Evolutionary conservation across 2,888 invertebrate species (phyloP).

Genomic region (Calameuta filiformis): DNA sequence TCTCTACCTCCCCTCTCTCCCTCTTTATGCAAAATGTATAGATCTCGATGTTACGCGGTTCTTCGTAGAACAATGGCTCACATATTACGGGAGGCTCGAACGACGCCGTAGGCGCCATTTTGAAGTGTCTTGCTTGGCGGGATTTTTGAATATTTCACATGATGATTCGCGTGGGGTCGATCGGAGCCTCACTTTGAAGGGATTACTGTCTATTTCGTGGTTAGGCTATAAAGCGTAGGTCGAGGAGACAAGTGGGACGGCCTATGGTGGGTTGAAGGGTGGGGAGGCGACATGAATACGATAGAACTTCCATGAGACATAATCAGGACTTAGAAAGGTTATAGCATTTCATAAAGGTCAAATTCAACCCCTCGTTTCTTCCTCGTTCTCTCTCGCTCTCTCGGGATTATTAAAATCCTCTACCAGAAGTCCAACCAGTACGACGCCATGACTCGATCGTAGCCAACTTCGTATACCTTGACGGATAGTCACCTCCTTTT

Average conservation of each 20-base stretch:
- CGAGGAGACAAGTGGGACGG: too few relatives aligned
- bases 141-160: not conserved
- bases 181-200: too few relatives aligned
- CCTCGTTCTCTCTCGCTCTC: constrained; percentile 40
- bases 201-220: too few relatives aligned
- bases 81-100: constrained; percentile 22
- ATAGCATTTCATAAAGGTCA: constrained; percentile 60
- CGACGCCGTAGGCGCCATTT: constrained; percentile 11
- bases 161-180: too few relatives aligned
- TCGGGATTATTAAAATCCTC: constrained; percentile 55
- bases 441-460: too few relatives aligned
- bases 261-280: too few relatives aligned
- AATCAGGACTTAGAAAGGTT: constrained; percentile 53
- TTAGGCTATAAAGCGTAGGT: too few relatives aligned
- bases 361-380: constrained; percentile 28
- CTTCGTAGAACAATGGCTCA: constrained; percentile 32
- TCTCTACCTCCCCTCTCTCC: not conserved
- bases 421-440: constrained; percentile 4
- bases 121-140: not conserved
- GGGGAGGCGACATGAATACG: too few relatives aligned
- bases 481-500: too few relatives aligned
- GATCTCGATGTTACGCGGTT: not conserved
- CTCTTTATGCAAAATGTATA: not conserved
- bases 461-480: too few relatives aligned
- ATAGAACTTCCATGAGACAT: constrained; percentile 13